phyloP scores from a whole-genome alignment of 2,888 invertebrate genomes.

The Uropetala carovei region DNA sequence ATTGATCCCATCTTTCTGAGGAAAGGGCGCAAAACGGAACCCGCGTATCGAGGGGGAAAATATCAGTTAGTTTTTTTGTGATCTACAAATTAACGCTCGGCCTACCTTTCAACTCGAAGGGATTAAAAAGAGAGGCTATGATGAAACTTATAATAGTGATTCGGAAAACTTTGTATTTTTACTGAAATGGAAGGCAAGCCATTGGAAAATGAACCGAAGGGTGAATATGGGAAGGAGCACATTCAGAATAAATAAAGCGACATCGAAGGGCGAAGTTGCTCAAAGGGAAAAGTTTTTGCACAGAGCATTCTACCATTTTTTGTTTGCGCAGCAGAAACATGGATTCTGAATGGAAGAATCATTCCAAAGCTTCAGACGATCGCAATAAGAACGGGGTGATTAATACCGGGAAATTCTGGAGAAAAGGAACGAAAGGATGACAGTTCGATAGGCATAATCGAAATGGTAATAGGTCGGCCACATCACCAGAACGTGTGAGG shows the following conservation, averaged over 20 bases:
- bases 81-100: constrained; percentile 39
- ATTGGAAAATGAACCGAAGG: not conserved
- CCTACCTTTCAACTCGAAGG: constrained; percentile 48
- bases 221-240: not conserved
- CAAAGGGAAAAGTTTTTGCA: not conserved
- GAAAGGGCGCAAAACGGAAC: constrained; percentile 39
- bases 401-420: no score
- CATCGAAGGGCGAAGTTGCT: not conserved
- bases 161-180: constrained; percentile 8
- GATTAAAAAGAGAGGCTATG: not conserved
- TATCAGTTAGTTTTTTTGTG: not conserved
- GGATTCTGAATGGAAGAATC: not conserved
- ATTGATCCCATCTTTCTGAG: constrained; percentile 49
- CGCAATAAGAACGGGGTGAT: not conserved
- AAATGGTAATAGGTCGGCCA: no score
- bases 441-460: no score
- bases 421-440: no score
- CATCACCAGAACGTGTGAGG: no score
- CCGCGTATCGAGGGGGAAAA: constrained; percentile 23
- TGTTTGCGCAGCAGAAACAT: not conserved
- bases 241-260: not conserved
- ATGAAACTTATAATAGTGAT: constrained; percentile 48
- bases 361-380: not conserved
- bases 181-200: not conserved
- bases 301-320: not conserved